Evolutionary conservation across 2,113 vertebrate genomes (phyloP).

Genomic region (Anarhynchus alexandrinus): DNA sequence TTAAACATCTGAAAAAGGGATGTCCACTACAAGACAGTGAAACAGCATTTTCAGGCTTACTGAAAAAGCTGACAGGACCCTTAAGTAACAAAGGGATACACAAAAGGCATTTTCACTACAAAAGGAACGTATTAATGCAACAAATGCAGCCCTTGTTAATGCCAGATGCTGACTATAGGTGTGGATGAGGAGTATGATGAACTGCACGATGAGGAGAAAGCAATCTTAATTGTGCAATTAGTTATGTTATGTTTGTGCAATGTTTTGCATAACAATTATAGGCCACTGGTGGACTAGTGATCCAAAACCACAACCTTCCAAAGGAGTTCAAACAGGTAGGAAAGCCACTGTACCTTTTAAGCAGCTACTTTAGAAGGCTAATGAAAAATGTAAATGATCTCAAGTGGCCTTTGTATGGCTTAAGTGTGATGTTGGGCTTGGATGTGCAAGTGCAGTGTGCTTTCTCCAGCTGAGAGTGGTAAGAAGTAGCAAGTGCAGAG

Average conservation of each 20-base stretch:
- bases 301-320: slow-evolving; percentile 8
- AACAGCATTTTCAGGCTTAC: not conserved
- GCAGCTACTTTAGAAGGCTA: not conserved
- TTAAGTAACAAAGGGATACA: not conserved
- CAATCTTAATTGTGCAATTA: not conserved
- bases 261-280: slow-evolving; percentile 11
- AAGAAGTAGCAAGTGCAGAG: not conserved
- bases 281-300: not conserved
- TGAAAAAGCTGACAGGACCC: not conserved
- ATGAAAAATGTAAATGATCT: slow-evolving; percentile 5
- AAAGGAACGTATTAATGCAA: not conserved
- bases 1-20: not conserved
- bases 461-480: not conserved
- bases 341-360: not conserved
- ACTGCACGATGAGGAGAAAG: not conserved
- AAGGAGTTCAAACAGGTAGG: not conserved
- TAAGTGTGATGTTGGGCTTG: not conserved
- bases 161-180: not conserved
- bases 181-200: not conserved
- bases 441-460: not conserved
- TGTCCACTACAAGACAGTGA: not conserved
- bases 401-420: not conserved
- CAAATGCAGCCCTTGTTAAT: not conserved
- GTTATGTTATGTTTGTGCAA: not conserved
- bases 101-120: not conserved